Conservation (phyloP, 2,113 vertebrate species). For the Coptodon rendalli region DNA sequence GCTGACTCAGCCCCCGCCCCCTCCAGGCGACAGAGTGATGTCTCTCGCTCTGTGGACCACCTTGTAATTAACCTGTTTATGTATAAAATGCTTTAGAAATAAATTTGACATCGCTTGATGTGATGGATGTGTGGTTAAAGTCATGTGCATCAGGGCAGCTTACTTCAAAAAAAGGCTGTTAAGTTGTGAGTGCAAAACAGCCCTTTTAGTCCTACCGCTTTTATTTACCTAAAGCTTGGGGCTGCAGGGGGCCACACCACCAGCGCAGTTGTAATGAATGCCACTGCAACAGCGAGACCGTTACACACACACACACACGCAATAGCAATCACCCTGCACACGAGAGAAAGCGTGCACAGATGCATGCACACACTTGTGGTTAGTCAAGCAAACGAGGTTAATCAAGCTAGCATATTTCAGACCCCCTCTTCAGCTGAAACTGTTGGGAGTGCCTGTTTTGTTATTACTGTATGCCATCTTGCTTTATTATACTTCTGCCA, state of each 20-base stretch:
- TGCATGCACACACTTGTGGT: not conserved
- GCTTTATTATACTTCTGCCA: not conserved
- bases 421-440: not conserved
- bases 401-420: conserved; percentile 13
- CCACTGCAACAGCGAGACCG: not conserved
- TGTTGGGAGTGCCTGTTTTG: not conserved
- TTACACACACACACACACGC: not conserved
- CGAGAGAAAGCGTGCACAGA: not conserved
- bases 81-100: conserved; percentile 6
- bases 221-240: conserved; percentile 4
- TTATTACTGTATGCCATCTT: not conserved
- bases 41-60: not conserved
- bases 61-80: conserved; percentile 44
- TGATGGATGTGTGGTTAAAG: conserved; percentile 29
- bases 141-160: not conserved
- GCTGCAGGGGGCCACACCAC: not conserved
- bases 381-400: conserved; percentile 53
- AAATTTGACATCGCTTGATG: not conserved
- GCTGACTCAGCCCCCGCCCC: not conserved
- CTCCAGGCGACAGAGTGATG: not conserved
- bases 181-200: not conserved
- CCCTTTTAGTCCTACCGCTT: not conserved
- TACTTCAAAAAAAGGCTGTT: not conserved
- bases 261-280: not conserved
- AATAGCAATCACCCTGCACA: not conserved